These are phyloP conservation scores for Chaenogobius annularis DNA, from an alignment of 2,113 vertebrate species.

Conservation along the genomic window DNA sequence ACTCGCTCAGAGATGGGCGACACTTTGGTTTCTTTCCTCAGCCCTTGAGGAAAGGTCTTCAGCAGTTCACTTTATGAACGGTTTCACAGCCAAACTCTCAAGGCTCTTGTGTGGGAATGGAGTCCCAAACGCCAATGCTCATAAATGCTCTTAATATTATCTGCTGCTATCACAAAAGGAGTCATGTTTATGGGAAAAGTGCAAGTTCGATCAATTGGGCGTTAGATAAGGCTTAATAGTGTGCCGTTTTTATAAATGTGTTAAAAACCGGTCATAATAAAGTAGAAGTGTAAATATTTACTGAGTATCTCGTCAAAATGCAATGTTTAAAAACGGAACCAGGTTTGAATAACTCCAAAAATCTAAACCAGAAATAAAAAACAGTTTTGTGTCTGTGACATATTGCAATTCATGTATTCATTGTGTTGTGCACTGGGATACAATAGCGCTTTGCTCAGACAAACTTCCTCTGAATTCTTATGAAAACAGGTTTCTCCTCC, in stretches of 20 bases:
- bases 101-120: background rate
- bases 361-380: no score
- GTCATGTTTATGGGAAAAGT: background rate
- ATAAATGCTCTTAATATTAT: background rate
- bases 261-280: no score
- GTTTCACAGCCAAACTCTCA: background rate
- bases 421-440: background rate
- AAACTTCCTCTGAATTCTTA: background rate
- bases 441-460: background rate
- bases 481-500: constrained; percentile 9
- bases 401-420: no score
- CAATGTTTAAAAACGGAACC: no score
- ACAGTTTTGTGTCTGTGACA: no score
- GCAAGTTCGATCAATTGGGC: no score
- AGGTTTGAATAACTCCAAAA: no score
- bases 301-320: no score
- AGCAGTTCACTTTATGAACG: constrained; percentile 3
- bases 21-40: background rate
- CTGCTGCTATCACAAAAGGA: background rate
- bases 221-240: no score
- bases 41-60: background rate
- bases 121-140: background rate
- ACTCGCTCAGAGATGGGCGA: background rate
- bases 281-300: no score
- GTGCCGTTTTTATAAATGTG: no score